Conservation (phyloP, 2,888 invertebrate genomes). For the Erynnis tages region DNA sequence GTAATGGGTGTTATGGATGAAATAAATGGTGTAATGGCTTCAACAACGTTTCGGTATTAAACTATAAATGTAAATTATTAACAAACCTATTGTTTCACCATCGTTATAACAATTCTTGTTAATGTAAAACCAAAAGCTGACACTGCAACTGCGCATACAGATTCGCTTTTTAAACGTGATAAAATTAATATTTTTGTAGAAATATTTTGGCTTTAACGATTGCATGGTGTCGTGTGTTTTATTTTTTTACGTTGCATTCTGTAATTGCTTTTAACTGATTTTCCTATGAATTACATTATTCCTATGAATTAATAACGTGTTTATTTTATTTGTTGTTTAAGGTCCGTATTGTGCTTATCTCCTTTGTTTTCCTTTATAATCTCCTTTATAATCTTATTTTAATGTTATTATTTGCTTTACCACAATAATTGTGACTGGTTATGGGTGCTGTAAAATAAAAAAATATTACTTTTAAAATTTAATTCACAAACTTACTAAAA, state of each 20-base stretch:
- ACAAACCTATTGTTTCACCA: conserved; percentile 3
- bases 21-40: neutral
- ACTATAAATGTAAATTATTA: conserved; percentile 4
- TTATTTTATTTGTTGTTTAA: no score
- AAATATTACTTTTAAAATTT: no score
- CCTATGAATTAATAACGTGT: no score
- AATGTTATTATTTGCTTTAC: no score
- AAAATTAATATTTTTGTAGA: conserved; percentile 12
- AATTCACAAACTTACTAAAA: no score
- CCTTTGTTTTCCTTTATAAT: no score
- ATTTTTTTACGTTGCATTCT: neutral
- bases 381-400: no score
- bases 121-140: conserved; percentile 14
- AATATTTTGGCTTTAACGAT: conserved; percentile 6
- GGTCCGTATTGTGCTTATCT: no score
- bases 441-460: no score
- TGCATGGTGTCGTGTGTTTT: conserved; percentile 1
- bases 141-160: conserved; percentile 15
- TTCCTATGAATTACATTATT: no score
- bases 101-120: conserved; percentile 17
- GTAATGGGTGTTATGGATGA: neutral
- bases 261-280: no score
- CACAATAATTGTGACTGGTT: no score
- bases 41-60: conserved; percentile 1
- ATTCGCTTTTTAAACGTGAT: conserved; percentile 12